Percentiles rank a stretch among this genome's conserved stretches.
These are phyloP conservation scores for Brachypteracias leptosomus DNA, from an alignment of 2,113 vertebrate genomes.

Conservation along the genomic window DNA sequence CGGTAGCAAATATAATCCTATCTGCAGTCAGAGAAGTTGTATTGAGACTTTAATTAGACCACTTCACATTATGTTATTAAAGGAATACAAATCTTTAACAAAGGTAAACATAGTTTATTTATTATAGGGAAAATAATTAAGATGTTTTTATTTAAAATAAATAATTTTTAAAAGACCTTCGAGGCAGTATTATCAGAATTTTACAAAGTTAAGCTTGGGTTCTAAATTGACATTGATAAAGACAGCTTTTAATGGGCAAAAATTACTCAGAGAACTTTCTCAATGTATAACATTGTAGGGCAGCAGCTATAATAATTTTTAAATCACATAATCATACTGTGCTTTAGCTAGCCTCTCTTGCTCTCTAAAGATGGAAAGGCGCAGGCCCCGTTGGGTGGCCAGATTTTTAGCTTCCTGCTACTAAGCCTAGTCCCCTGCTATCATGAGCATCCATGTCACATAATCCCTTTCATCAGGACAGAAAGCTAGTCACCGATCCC, in stretches of 20 bases:
- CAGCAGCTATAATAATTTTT: background rate
- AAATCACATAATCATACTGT: background rate
- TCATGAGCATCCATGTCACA: constrained; percentile 38
- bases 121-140: background rate
- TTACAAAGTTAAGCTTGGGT: background rate
- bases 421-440: background rate
- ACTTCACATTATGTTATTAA: background rate
- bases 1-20: background rate
- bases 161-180: background rate
- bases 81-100: background rate
- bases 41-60: background rate
- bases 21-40: background rate
- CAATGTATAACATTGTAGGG: background rate
- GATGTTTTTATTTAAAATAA: background rate
- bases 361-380: background rate
- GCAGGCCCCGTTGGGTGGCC: background rate
- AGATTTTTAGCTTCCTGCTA: background rate
- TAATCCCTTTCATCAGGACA: constrained; percentile 45
- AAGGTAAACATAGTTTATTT: background rate
- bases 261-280: background rate
- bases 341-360: background rate
- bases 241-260: background rate
- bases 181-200: background rate
- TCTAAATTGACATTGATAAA: background rate
- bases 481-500: background rate